Evolutionary conservation across 2,113 vertebrate genomes (phyloP).

Genomic region (Mungos mungo): DNA sequence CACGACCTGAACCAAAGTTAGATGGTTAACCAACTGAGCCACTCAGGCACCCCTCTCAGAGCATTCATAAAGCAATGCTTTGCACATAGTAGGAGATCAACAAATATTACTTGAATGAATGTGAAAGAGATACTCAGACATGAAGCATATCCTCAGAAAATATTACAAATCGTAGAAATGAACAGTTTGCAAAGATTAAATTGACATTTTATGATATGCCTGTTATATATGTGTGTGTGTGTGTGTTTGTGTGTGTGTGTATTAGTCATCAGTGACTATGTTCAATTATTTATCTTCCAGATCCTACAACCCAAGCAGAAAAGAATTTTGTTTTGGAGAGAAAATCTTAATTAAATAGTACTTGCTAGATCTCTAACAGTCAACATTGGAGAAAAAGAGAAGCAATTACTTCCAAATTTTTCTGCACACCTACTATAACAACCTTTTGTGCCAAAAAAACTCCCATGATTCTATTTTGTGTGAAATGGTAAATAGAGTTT

Average conservation of each 20-base stretch:
- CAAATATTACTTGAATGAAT: neutral
- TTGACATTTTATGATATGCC: neutral
- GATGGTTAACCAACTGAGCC: no score
- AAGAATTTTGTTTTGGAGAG: conserved; percentile 52
- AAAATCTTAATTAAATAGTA: conserved; percentile 41
- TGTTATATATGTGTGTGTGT: no score
- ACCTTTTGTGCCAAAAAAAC: conserved; percentile 1
- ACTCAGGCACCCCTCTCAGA: neutral
- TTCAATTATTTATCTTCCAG: conserved; percentile 27
- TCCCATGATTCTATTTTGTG: neutral
- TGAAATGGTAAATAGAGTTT: conserved; percentile 47
- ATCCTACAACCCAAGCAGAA: conserved; percentile 10
- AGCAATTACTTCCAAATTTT: conserved; percentile 32
- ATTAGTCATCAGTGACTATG: conserved; percentile 5
- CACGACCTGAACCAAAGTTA: no score
- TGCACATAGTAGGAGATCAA: neutral
- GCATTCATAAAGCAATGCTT: neutral
- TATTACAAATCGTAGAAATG: neutral
- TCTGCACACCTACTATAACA: neutral
- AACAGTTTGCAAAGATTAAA: neutral
- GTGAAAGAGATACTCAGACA: neutral
- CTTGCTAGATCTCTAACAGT: conserved; percentile 30
- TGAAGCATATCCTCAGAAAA: neutral
- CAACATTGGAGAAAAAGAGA: conserved; percentile 37
- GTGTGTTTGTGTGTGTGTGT: no score